Evolutionary conservation across 2,113 vertebrate genomes (phyloP), one percentile per base, ranked within the genome.

Genomic region (Ondatra zibethicus): DNA sequence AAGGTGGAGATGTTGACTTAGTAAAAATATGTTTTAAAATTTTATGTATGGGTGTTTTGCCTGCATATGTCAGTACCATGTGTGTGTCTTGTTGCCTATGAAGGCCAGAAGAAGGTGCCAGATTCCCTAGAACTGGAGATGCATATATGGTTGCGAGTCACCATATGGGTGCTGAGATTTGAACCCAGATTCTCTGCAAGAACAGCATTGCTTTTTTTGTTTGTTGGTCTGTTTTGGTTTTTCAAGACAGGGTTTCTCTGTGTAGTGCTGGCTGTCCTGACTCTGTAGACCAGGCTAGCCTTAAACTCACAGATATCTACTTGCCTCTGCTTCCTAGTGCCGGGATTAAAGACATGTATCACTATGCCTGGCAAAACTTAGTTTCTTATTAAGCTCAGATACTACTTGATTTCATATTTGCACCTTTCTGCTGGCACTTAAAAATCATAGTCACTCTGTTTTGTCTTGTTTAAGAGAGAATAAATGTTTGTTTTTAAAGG

Each of bases 401-500:
- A 63, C 65, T 87, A 76, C 27, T 92, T 72, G 58, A 70, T 75
- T 95, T 90, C 39, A 82, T 84, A 66, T 50, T 96, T 91, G 81
- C 0, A 33, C 29, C 72, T 93, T 97, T 95, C 78, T 93, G 55
- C 23, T 73, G 52, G 80, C 36, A 36, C 5, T 52, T 95, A 78
- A 92, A 93, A 93, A 65, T 93, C 31, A 42, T 80, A 66, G 8
- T 82, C 86, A 78, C 66, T 95, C 72, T 95, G 61, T 8, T 70
- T 94, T 95, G 29, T 96, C 25, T 95, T 95, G 31, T 88, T 91
- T 95, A 70, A 70, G 52, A 52, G 87, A 78, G 42, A 75, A 42
- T 75, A 85, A 50, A 52, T 93, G 13, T 36, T 4, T 94, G 87
- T 91, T 81, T 96, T 8, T 85, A 84, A 84, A 84, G n/a, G n/a